Conservation (phyloP, 2,888 invertebrate genomes). For the Nymphalis polychloros region DNA sequence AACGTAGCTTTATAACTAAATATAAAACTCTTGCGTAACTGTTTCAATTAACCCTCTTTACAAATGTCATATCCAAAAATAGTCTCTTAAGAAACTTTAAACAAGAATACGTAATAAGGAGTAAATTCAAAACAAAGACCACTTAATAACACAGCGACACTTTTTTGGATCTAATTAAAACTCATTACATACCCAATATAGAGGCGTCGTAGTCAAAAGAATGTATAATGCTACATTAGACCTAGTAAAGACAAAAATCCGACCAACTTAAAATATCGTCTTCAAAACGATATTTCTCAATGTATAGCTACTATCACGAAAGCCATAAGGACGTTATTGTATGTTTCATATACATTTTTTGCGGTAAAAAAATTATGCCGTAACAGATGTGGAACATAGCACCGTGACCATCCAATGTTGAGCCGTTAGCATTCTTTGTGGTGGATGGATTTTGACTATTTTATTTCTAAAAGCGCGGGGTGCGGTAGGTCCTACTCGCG, state of each 20-base stretch:
- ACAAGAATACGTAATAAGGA: conserved; percentile 21
- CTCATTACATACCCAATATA: conserved; percentile 55
- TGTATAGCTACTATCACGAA: conserved; percentile 21
- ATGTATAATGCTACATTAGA: conserved; percentile 40
- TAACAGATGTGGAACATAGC: conserved; percentile 50
- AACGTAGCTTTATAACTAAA: background rate
- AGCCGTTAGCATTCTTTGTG: conserved; percentile 65
- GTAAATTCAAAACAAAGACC: conserved; percentile 42
- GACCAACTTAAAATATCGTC: conserved; percentile 9
- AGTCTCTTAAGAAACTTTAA: conserved; percentile 3
- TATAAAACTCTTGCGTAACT: conserved; percentile 7
- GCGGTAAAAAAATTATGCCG: conserved; percentile 26
- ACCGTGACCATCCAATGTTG: conserved; percentile 41
- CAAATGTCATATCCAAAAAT: conserved; percentile 22
- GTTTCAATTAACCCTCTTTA: conserved; percentile 10
- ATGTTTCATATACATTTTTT: conserved; percentile 12
- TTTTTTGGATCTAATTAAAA: conserved; percentile 58
- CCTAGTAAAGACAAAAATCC: conserved; percentile 26
- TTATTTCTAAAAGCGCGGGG: conserved; percentile 46
- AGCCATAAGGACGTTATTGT: conserved; percentile 28
- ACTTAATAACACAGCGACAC: conserved; percentile 47
- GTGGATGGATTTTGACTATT: conserved; percentile 47
- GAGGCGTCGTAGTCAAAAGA: conserved; percentile 45
- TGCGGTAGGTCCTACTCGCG: conserved; percentile 45
- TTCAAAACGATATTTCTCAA: background rate